Evolutionary conservation across 92 coral and sea anemone genomes (phyloP).

Genomic region (Phymanthus crucifer): DNA sequence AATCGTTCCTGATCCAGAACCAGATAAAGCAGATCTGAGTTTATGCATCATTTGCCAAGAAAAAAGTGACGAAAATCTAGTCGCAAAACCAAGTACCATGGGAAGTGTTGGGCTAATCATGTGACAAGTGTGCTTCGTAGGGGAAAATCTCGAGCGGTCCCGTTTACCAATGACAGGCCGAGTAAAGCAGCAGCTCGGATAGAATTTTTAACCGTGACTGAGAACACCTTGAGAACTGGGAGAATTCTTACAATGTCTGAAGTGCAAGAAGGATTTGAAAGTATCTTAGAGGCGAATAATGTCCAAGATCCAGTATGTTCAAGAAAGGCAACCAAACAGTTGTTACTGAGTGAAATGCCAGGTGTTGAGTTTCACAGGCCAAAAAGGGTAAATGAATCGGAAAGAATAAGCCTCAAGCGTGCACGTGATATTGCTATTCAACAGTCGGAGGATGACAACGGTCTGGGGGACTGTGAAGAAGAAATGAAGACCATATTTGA

Average conservation of each 20-base stretch:
- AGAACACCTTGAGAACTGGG: conserved; percentile 44
- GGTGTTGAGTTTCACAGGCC: conserved; percentile 60
- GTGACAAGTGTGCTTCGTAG: conserved; percentile 50
- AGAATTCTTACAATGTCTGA: conserved; percentile 30
- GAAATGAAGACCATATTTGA: conserved; percentile 72
- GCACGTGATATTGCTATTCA: conserved; percentile 58
- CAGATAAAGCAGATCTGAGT: conserved; percentile 15
- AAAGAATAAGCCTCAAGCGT: conserved; percentile 53
- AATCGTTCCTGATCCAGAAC: background rate
- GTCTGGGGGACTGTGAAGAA: background rate
- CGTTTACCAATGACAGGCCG: conserved; percentile 20
- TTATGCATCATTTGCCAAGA: conserved; percentile 23
- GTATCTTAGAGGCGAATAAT: conserved; percentile 52
- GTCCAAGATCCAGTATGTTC: conserved; percentile 31
- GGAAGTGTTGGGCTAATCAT: conserved; percentile 56
- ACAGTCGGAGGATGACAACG: conserved; percentile 39
- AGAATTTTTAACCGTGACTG: conserved; percentile 59
- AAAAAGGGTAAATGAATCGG: conserved; percentile 62
- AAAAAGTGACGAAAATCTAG: conserved; percentile 25
- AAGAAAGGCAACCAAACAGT: conserved; percentile 51
- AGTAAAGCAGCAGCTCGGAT: conserved; percentile 64
- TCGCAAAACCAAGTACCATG: conserved; percentile 64
- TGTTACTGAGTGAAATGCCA: conserved; percentile 50
- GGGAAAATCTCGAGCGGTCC: conserved; percentile 19
- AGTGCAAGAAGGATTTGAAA: conserved; percentile 35